A percentile compares a stretch with the other conserved stretches of the same genome.
Conservation (phyloP, 2,797 vertebrate species). For the Malacoctenus gilli region DNA sequence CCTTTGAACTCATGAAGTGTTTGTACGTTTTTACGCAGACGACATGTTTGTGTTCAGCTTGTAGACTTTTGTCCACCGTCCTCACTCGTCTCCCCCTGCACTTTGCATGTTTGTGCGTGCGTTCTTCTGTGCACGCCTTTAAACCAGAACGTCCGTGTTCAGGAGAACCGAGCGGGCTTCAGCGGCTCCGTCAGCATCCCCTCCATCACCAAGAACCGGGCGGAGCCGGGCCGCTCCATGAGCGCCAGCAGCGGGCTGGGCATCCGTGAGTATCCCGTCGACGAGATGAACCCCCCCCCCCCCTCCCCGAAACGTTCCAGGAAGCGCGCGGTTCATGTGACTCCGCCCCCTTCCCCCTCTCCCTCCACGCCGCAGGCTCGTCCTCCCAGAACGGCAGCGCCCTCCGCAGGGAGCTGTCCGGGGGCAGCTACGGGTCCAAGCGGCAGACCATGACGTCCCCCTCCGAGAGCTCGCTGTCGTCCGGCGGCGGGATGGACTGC, state of each 20-base stretch:
- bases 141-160: constrained; percentile 91
- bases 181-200: constrained; percentile 98
- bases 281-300: too few relatives aligned
- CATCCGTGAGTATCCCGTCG: constrained; percentile 92
- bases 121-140: constrained; percentile 48
- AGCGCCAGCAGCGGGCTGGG: constrained; percentile 96
- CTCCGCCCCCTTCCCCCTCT: background rate
- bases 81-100: constrained; percentile 59
- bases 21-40: too few relatives aligned
- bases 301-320: too few relatives aligned
- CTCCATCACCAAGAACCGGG: constrained; percentile 93
- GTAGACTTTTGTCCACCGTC: background rate
- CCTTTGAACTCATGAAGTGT: too few relatives aligned
- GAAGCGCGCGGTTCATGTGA: too few relatives aligned
- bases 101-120: constrained; percentile 36
- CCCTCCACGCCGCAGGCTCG: constrained; percentile 79
- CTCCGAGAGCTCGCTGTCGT: constrained; percentile 96
- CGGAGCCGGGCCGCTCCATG: constrained; percentile 95
- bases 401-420: constrained; percentile 90
- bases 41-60: too few relatives aligned
- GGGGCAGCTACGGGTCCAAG: constrained; percentile 90
- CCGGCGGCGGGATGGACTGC: constrained; percentile 93
- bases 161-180: constrained; percentile 93
- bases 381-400: constrained; percentile 95
- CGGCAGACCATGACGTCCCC: constrained; percentile 95